These are phyloP conservation scores for Cybosia mesomella DNA, from an alignment of 2,888 invertebrate species.

Conservation along the genomic window DNA sequence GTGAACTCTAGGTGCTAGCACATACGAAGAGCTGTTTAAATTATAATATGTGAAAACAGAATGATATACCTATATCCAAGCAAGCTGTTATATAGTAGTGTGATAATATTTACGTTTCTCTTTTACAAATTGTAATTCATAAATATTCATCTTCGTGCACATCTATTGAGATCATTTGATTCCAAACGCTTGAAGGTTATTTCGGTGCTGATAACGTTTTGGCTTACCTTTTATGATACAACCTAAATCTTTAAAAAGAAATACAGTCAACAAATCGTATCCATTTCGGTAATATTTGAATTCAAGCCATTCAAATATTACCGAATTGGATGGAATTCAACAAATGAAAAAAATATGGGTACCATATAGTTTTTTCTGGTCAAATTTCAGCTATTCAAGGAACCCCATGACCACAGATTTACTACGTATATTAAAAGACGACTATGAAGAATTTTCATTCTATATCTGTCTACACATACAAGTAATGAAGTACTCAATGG, in stretches of 20 bases:
- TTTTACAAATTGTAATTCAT: not conserved
- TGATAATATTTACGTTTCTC: constrained; percentile 26
- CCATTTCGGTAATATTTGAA: no score
- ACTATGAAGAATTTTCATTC: not conserved
- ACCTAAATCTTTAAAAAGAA: not conserved
- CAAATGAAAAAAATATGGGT: not conserved
- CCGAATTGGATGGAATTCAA: no score
- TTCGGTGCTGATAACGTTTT: not conserved
- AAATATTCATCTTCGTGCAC: not conserved
- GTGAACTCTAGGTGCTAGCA: constrained; percentile 20
- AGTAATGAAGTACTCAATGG: constrained; percentile 16
- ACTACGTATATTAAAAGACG: not conserved
- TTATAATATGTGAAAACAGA: constrained; percentile 40
- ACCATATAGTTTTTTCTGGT: not conserved
- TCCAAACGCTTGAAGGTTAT: not conserved
- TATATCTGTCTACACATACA: no score
- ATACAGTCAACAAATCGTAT: not conserved
- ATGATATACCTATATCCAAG: constrained; percentile 20
- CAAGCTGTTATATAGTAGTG: constrained; percentile 33
- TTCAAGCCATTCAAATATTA: no score
- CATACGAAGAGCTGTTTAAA: constrained; percentile 34
- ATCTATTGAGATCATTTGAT: not conserved
- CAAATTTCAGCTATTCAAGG: not conserved
- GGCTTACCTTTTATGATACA: not conserved
- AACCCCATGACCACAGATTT: not conserved